phyloP scores from a whole-genome alignment of 2,797 vertebrate genomes.

The Melopsittacus undulatus region DNA sequence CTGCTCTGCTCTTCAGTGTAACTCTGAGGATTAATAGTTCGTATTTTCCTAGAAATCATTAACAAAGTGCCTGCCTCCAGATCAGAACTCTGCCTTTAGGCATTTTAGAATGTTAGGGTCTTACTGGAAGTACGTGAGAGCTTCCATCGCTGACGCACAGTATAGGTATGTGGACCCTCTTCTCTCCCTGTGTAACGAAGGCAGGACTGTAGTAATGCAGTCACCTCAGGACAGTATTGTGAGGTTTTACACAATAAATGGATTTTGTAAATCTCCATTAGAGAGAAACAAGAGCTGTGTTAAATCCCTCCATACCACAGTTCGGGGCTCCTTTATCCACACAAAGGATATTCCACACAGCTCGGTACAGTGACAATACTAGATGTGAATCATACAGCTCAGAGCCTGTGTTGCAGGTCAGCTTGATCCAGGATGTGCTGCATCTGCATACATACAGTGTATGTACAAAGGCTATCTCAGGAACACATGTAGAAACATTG shows the following conservation, averaged over 20 bases:
- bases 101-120: not conserved
- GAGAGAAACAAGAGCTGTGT: not conserved
- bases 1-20: not conserved
- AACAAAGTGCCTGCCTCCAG: not conserved
- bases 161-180: not conserved
- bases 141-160: not conserved
- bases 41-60: not conserved
- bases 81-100: not conserved
- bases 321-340: not conserved
- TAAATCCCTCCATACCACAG: not conserved
- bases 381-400: not conserved
- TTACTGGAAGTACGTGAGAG: not conserved
- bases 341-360: fast-evolving
- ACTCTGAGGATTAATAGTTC: not conserved
- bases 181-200: not conserved
- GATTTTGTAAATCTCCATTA: not conserved
- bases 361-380: not conserved
- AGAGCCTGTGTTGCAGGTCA: not conserved
- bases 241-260: not conserved
- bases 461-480: fast-evolving
- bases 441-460: fast-evolving
- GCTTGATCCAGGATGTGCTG: fast-evolving
- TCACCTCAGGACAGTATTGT: not conserved
- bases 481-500: fast-evolving
- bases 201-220: not conserved